phyloP scores from a whole-genome alignment of 2,888 invertebrate genomes.

The Neocrepidodera transversa region DNA sequence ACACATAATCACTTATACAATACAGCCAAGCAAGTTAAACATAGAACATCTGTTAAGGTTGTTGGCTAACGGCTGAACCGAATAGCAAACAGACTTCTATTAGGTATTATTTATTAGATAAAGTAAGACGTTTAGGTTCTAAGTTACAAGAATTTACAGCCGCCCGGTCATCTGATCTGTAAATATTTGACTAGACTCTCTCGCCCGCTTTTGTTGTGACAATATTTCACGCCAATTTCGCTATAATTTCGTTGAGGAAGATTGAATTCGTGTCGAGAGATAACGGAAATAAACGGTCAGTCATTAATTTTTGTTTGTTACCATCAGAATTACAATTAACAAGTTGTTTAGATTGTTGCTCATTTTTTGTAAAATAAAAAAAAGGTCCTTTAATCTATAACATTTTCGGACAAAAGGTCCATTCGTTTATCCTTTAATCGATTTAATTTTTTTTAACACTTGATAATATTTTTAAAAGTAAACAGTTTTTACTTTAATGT shows the following conservation, averaged over 20 bases:
- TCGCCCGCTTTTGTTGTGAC: neutral
- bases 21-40: constrained; percentile 9
- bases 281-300: neutral
- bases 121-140: constrained; percentile 29
- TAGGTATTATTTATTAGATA: constrained; percentile 33
- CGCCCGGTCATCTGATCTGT: constrained; percentile 23
- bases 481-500: no score
- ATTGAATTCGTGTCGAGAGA: neutral
- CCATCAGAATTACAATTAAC: no score
- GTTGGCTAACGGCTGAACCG: constrained; percentile 24
- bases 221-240: constrained; percentile 22
- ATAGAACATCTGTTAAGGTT: constrained; percentile 13
- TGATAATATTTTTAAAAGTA: no score
- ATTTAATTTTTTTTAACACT: no score
- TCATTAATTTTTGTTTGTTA: no score
- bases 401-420: no score
- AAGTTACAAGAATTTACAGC: constrained; percentile 24
- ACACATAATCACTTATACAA: neutral
- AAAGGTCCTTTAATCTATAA: no score
- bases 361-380: no score
- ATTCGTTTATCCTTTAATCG: no score
- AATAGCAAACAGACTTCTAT: constrained; percentile 30
- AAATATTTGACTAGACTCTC: constrained; percentile 26
- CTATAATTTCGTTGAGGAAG: constrained; percentile 14
- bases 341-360: no score